Evolutionary conservation across 2,113 vertebrate species (phyloP).

Genomic region (Origma solitaria): DNA sequence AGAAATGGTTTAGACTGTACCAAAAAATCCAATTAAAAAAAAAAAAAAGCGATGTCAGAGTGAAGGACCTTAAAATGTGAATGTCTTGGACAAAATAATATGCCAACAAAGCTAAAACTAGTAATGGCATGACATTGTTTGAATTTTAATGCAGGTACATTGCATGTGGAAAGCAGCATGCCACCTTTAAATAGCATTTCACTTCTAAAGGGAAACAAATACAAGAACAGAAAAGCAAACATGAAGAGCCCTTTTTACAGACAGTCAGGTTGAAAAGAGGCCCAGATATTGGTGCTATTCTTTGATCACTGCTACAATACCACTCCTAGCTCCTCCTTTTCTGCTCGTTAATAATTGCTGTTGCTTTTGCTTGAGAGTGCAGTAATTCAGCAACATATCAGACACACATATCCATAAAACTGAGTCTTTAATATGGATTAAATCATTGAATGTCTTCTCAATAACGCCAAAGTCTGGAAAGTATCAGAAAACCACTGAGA

Average conservation of each 20-base stretch:
- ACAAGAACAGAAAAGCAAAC: neutral
- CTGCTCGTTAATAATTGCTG: neutral
- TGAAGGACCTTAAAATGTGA: neutral
- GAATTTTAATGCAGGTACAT: neutral
- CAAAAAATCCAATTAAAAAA: neutral
- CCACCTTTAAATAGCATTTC: neutral
- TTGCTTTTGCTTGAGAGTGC: neutral
- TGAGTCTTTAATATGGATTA: neutral
- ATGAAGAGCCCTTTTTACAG: neutral
- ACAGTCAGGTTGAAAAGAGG: neutral
- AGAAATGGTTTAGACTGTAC: neutral
- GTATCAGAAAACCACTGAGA: neutral
- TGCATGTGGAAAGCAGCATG: neutral
- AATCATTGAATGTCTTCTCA: neutral
- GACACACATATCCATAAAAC: rapidly evolving
- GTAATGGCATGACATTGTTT: neutral
- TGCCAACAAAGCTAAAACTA: neutral
- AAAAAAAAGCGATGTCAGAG: neutral
- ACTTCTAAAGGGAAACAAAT: neutral
- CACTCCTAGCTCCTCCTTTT: neutral
- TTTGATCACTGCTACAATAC: neutral
- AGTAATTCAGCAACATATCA: neutral
- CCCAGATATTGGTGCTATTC: neutral
- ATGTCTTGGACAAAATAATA: neutral
- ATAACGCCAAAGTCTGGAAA: neutral